Evolutionary conservation across 2,113 vertebrate genomes (phyloP).

Genomic region (Engraulis encrasicolus): DNA sequence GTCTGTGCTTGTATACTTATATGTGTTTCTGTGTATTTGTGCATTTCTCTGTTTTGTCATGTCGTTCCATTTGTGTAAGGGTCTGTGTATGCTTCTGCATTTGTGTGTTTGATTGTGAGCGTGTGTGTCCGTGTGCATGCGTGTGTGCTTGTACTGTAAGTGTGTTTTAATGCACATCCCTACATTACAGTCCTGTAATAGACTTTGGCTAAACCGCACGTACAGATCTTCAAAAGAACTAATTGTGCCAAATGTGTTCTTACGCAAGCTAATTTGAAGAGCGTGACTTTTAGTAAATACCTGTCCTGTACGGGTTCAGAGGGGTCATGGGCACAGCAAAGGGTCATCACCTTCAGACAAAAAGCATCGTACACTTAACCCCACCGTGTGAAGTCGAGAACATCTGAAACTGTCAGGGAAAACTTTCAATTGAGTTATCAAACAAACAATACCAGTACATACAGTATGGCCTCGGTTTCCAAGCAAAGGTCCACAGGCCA

Average conservation of each 20-base stretch:
- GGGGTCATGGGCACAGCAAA: neutral
- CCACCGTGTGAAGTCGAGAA: neutral
- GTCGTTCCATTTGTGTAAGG: too few species aligned
- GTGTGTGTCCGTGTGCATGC: neutral
- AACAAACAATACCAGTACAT: too few species aligned
- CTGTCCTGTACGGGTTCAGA: neutral
- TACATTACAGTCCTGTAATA: neutral
- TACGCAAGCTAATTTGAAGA: neutral
- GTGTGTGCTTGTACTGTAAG: neutral
- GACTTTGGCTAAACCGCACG: neutral
- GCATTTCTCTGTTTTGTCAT: too few species aligned
- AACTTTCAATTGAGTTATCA: too few species aligned
- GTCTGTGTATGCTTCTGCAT: too few species aligned
- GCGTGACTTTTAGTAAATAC: neutral
- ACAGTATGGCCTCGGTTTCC: too few species aligned
- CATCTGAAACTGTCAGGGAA: neutral
- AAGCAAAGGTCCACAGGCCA: too few species aligned
- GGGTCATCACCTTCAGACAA: neutral
- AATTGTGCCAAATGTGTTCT: neutral
- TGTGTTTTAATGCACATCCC: neutral
- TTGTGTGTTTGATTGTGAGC: neutral
- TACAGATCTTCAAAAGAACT: slow-evolving; percentile 3
- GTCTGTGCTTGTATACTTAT: too few species aligned
- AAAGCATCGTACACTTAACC: neutral
- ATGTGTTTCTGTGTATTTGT: too few species aligned